phyloP scores from a whole-genome alignment of 2,797 vertebrate species.

The Ataeniobius toweri region DNA sequence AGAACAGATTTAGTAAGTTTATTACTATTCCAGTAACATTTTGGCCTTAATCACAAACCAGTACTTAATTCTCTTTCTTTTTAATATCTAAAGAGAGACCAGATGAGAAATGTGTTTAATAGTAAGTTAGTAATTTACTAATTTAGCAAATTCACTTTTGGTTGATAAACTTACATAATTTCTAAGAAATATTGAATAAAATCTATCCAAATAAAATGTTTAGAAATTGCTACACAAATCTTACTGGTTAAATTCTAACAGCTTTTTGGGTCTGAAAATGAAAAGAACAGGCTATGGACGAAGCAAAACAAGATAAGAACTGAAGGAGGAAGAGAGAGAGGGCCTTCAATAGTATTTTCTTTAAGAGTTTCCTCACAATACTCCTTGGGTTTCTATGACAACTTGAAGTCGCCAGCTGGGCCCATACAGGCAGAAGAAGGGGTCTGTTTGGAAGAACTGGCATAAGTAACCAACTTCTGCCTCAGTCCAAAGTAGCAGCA shows the following conservation, averaged over 20 bases:
- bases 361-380: conserved; percentile 74
- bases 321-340: conserved; percentile 62
- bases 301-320: conserved; percentile 52
- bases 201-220: not conserved
- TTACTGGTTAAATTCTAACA: not conserved
- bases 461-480: conserved; percentile 25
- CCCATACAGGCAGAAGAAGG: conserved; percentile 73
- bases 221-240: not conserved
- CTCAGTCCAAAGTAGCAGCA: not conserved
- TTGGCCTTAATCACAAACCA: not conserved
- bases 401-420: conserved; percentile 78
- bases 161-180: not conserved
- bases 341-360: conserved; percentile 71
- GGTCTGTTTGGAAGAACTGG: conserved; percentile 42
- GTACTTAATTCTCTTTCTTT: too few relatives aligned
- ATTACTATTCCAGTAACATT: not conserved
- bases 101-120: not conserved
- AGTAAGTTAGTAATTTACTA: not conserved
- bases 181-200: not conserved
- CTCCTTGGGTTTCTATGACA: conserved; percentile 79
- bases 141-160: not conserved
- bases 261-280: not conserved
- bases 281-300: conserved; percentile 15
- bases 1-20: not conserved
- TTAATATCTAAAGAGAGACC: too few relatives aligned